Evolutionary conservation across 2,113 vertebrate genomes (phyloP), one percentile per base, ranked within the genome.

Genomic region (Trematomus loennbergii): DNA sequence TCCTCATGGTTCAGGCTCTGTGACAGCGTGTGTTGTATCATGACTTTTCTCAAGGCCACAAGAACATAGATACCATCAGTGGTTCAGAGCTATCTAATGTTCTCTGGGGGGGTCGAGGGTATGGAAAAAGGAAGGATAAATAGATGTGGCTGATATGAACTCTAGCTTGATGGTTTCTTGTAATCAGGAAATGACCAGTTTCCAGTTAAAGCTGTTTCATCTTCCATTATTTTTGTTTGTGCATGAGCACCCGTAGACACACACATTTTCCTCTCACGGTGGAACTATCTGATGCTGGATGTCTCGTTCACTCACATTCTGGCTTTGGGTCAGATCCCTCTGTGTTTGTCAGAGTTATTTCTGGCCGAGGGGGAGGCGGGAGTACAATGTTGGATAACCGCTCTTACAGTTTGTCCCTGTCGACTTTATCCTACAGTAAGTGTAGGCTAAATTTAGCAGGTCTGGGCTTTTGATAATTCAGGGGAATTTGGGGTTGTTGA

Each of bases 381-480:
- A 64, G 74, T 17, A 81, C 70, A 84, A 73, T 70, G 72, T 80
- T 89, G 86, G 81, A 85, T 81, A 82, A 89, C 70, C 10, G 46
- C 79, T 82, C 7, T 40, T 66, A 75, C 50, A 13, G 74, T 88
- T 88, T 81, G 75, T 55, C 72, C 77, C 86, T 40, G 65, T 81
- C 68, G 78, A 78, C 70, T 89, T 91, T 86, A 84, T 88, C 87
- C 84, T 69, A 48, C 46, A 15, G 46, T 48, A 53, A 85, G 84
- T 83, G 81, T 91, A 5, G 54, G 77, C 87, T 92, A 92, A 83
- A 89, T 92, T 89, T 92, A 92, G 91, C 83, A 77, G 33, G 82
- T 84, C 86, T 89, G 74, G 77, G 69, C 79, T 70, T 90, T 89
- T 88, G 86, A 88, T 82, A 83, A 87, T 91, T 92, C 79, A 20